Conservation (phyloP, 2,113 vertebrate genomes). For the Tragelaphus scriptus region DNA sequence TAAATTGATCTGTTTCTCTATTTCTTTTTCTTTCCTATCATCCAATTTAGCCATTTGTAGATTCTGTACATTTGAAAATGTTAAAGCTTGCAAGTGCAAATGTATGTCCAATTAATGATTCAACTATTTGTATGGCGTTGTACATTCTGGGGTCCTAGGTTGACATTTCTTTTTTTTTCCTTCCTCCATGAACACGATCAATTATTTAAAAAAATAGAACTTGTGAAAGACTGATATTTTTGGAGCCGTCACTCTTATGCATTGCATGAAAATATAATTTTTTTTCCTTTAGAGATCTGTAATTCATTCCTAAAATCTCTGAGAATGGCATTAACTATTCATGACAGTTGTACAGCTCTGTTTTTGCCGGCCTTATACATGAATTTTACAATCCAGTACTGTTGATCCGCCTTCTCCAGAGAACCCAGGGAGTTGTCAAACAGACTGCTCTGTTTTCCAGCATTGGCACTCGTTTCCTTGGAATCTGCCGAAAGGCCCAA, state of each 20-base stretch:
- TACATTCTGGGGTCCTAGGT: background rate
- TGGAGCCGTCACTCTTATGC: background rate
- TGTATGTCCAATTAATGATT: background rate
- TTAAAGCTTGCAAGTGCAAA: background rate
- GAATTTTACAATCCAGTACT: background rate
- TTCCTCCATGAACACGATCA: background rate
- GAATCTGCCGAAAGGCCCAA: conserved; percentile 98
- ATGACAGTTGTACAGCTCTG: background rate
- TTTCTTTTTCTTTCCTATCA: background rate
- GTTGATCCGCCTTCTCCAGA: background rate
- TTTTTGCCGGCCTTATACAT: background rate
- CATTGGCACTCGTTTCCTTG: conserved; percentile 88
- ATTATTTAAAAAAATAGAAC: background rate
- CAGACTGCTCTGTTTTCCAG: conserved; percentile 74
- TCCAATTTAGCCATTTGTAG: background rate
- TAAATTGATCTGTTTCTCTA: background rate
- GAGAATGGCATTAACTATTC: background rate
- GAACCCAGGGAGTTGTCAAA: background rate
- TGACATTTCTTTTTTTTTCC: background rate
- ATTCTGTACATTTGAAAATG: background rate
- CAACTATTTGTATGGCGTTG: background rate
- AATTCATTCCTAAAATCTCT: background rate
- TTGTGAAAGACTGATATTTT: background rate
- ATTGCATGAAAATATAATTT: background rate
- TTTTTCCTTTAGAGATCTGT: background rate